phyloP scores from a whole-genome alignment of 2,797 vertebrate genomes.

The Morelia viridis region DNA sequence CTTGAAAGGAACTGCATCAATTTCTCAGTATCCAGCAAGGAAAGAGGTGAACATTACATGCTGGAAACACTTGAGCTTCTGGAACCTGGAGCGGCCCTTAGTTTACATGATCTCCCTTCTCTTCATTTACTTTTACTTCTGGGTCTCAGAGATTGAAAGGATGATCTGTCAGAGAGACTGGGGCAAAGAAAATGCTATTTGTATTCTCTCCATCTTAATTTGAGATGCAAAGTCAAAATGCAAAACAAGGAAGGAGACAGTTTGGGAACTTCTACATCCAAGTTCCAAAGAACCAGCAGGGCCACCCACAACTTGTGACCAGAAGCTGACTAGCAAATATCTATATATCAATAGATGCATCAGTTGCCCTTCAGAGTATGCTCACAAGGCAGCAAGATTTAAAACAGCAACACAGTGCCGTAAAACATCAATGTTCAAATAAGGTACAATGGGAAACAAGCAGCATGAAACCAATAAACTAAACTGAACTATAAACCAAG shows the following conservation, averaged over 20 bases:
- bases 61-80: slow-evolving; percentile 39
- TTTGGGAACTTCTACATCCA: no score
- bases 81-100: slow-evolving; percentile 25
- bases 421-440: background rate
- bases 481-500: background rate
- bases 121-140: background rate
- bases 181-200: background rate
- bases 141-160: background rate
- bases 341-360: background rate
- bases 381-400: background rate
- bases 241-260: background rate
- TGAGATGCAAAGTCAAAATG: background rate
- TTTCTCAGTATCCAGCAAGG: slow-evolving; percentile 63
- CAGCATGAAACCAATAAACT: background rate
- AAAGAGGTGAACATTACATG: slow-evolving; percentile 33
- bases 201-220: background rate
- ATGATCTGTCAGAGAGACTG: background rate
- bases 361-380: background rate
- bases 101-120: background rate
- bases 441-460: background rate
- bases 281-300: background rate
- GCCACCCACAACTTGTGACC: background rate
- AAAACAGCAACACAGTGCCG: background rate
- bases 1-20: slow-evolving; percentile 59
- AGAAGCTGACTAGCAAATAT: background rate